Conservation (phyloP, 2,888 invertebrate species). For the Galerucella nymphaeae region DNA sequence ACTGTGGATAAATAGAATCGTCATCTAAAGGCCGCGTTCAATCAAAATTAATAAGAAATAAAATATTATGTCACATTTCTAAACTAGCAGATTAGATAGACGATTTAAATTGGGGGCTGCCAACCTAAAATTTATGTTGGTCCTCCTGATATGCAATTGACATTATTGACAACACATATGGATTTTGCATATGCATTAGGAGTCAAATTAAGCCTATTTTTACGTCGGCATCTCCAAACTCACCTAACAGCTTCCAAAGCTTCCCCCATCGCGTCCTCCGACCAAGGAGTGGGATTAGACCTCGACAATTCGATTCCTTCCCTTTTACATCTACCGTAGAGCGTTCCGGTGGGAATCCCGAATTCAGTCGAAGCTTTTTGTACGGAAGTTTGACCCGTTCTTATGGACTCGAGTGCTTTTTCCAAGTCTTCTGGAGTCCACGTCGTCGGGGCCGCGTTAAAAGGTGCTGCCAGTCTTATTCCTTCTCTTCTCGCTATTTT, state of each 20-base stretch:
- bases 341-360: conserved; percentile 89
- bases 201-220: not conserved
- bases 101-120: no score
- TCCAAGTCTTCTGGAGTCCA: conserved; percentile 89
- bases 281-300: conserved; percentile 93
- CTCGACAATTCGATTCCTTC: conserved; percentile 91
- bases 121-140: no score
- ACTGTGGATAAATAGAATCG: conserved; percentile 27
- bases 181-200: no score
- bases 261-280: conserved; percentile 93
- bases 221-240: conserved; percentile 3
- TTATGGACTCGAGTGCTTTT: conserved; percentile 84
- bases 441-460: conserved; percentile 89
- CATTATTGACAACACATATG: no score
- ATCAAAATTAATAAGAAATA: not conserved
- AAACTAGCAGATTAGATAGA: no score
- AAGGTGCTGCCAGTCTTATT: conserved; percentile 88
- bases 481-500: conserved; percentile 92
- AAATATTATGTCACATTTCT: not conserved
- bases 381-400: conserved; percentile 83
- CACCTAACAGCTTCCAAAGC: conserved; percentile 90
- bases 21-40: not conserved
- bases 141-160: no score
- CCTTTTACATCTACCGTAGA: conserved; percentile 89
- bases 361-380: conserved; percentile 88